Conservation (phyloP, 2,888 invertebrate species). For the Troilus luridus region DNA sequence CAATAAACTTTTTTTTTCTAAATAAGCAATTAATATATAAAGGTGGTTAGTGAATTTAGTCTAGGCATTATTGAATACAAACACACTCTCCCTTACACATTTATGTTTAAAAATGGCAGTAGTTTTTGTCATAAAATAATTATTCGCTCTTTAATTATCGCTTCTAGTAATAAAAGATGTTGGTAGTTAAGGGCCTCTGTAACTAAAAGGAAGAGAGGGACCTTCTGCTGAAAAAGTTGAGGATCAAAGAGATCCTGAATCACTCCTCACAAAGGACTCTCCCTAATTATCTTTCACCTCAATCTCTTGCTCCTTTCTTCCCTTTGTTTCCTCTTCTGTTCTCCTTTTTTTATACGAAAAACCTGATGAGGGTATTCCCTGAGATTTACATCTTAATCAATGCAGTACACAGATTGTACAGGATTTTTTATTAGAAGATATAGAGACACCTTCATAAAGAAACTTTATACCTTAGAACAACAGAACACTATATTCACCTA, state of each 20-base stretch:
- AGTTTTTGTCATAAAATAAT: neutral
- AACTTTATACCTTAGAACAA: no score
- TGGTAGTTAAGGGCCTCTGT: neutral
- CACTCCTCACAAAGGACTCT: neutral
- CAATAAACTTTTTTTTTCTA: no score
- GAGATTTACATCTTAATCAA: neutral
- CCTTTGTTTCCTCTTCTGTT: neutral
- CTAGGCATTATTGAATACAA: no score
- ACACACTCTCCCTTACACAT: no score
- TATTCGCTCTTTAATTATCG: neutral
- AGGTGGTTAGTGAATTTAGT: no score
- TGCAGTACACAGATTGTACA: neutral
- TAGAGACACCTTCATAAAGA: no score
- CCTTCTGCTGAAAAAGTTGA: neutral
- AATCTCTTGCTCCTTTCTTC: neutral
- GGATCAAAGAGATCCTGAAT: neutral
- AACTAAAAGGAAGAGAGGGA: neutral
- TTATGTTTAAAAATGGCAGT: no score
- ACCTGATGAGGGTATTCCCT: neutral
- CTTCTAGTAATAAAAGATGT: neutral
- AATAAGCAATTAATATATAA: no score
- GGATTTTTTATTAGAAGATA: neutral
- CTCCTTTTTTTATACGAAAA: neutral
- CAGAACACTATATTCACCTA: no score
- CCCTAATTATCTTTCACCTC: slow-evolving; percentile 31